Base-by-base conservation (phyloP, 2,888 invertebrate species). In the Dolomedes plantarius region DNA sequence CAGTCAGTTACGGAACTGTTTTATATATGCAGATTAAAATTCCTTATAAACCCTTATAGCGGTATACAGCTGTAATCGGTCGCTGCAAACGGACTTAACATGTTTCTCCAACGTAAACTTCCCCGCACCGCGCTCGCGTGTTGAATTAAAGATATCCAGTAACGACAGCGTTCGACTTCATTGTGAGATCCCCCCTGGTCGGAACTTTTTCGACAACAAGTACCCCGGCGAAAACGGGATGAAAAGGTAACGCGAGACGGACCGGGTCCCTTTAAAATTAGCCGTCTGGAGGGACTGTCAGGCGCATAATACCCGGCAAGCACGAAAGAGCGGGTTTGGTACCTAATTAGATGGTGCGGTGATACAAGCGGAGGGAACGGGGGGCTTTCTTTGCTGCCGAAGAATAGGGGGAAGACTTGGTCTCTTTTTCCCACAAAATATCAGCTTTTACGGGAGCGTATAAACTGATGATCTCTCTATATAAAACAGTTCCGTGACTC, bases 181-280 rank as follows among this genome's bases (percentile, higher is more conserved):
- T 46, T 46, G 41, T 46, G 46, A 46, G 16, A 9, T 2, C 46
- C 16, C 41, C 41, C 41, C 41, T 46, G 2, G 9, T 46, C 41
- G 41, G 16, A n/a, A n/a, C n/a, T n/a, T n/a, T n/a, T n/a, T 46
- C 41, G 16, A 46, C 41, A 46, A 46, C 41, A 46, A 46, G 41
- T 13, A 46, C 41, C 5, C 5, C 5, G 5, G 41, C 46, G 16
- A 41, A n/a, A 46, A 46, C 41, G 41, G 16, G 11, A 2, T 46
- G 29, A 41, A 39, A 65, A 67, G 36, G 67, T 36, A 75, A 75
- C 71, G 19, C 28, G 56, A 56, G 32, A 73, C 62, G 6, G 19
- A 7, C 11, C 23, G 36, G 36, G 67, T 50, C 50, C 41, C 64
- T 41, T 81, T 74, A 81, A 81, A 78, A 81, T 78, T 78, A 78